Conservation (phyloP, 1,140 invertebrate genomes). For the Hestina assimilis region DNA sequence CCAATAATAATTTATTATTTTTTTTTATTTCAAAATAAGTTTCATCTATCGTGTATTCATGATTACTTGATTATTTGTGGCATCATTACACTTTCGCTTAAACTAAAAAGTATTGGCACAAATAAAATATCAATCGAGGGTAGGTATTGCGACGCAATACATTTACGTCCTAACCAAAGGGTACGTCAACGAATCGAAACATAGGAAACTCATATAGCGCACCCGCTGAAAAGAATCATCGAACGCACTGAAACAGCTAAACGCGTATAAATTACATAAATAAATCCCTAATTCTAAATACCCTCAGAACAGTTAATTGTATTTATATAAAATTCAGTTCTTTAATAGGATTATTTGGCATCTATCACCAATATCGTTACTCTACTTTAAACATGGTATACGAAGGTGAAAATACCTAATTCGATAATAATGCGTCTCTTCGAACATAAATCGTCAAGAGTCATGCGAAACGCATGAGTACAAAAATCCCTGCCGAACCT, state of each 20-base stretch:
- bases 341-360: slow-evolving; percentile 79
- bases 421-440: slow-evolving; percentile 58
- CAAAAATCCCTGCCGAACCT: slow-evolving; percentile 72
- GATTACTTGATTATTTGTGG: slow-evolving; percentile 39
- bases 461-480: slow-evolving; percentile 41
- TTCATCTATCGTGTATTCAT: slow-evolving; percentile 34
- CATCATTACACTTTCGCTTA: slow-evolving; percentile 53
- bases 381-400: slow-evolving; percentile 71
- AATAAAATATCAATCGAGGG: slow-evolving; percentile 49
- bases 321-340: slow-evolving; percentile 79
- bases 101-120: slow-evolving; percentile 71
- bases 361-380: slow-evolving; percentile 72
- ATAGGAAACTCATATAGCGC: slow-evolving; percentile 29
- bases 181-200: slow-evolving; percentile 7
- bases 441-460: slow-evolving; percentile 56
- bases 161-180: slow-evolving; percentile 4
- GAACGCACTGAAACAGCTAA: slow-evolving; percentile 42
- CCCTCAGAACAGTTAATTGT: slow-evolving; percentile 77
- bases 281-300: slow-evolving; percentile 73
- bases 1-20: slow-evolving; percentile 54
- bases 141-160: slow-evolving; percentile 6
- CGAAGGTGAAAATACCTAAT: slow-evolving; percentile 69
- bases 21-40: slow-evolving; percentile 41
- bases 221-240: slow-evolving; percentile 13
- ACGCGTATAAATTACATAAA: slow-evolving; percentile 63